Conservation (phyloP, 2,113 vertebrate species). For the Serilophus lunatus region DNA sequence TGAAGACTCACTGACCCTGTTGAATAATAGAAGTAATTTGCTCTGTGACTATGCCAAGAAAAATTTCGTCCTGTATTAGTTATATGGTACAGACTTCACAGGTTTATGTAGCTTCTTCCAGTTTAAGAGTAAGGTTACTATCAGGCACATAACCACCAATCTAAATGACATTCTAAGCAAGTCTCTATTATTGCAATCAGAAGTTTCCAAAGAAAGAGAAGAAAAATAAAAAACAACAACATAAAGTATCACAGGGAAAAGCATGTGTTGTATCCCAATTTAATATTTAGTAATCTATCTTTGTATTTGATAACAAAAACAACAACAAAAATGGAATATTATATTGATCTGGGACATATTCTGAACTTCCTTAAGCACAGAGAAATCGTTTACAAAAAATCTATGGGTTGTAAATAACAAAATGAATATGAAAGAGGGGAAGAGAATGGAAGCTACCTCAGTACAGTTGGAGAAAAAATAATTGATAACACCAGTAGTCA, state of each 20-base stretch:
- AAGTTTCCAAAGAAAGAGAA: neutral
- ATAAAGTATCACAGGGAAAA: neutral
- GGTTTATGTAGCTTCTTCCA: neutral
- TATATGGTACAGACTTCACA: neutral
- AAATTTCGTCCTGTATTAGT: neutral
- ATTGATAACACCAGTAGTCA: neutral
- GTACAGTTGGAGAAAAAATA: neutral
- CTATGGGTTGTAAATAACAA: neutral
- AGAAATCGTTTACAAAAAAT: neutral
- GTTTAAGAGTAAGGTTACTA: neutral
- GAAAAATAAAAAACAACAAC: neutral
- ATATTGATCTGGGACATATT: neutral
- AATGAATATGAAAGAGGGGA: neutral
- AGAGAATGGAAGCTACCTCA: neutral
- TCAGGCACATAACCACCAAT: neutral
- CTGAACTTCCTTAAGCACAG: neutral
- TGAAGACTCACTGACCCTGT: neutral
- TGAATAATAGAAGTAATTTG: neutral
- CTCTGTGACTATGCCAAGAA: neutral
- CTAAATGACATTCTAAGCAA: neutral
- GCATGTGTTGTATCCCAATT: neutral
- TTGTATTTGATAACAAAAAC: neutral
- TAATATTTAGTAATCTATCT: neutral
- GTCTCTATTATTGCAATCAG: neutral
- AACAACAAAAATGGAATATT: neutral